Percentiles rank a stretch among this genome's conserved stretches.
Conservation (phyloP, 2,113 vertebrate genomes). For the Sialia sialis region DNA sequence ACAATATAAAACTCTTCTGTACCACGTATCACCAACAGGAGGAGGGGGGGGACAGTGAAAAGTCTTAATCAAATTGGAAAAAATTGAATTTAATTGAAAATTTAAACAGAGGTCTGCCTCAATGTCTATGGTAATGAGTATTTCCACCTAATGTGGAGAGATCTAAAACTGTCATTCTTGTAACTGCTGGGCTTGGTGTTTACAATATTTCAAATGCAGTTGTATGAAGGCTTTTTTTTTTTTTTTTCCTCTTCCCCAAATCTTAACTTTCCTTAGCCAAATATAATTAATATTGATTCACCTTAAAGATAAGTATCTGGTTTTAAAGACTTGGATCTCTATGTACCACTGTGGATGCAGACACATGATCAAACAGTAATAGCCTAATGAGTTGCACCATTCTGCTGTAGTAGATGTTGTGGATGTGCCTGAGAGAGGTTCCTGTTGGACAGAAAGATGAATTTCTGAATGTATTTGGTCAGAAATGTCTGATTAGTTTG, state of each 20-base stretch:
- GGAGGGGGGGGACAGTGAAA: accelerated
- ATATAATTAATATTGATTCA: background rate
- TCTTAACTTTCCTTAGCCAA: background rate
- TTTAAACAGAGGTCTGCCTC: background rate
- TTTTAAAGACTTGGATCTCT: background rate
- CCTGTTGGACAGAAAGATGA: background rate
- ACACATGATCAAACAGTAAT: accelerated
- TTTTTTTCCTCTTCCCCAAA: accelerated
- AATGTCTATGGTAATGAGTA: background rate
- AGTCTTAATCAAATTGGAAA: background rate
- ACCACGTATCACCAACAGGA: accelerated
- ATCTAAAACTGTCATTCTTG: background rate
- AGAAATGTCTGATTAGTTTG: background rate
- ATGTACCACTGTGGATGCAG: background rate
- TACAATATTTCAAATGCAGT: background rate
- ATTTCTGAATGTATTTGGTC: background rate
- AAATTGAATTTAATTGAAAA: background rate
- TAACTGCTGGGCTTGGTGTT: background rate
- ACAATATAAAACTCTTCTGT: background rate
- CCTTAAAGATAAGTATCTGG: background rate
- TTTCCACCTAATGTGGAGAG: background rate
- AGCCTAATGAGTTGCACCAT: background rate
- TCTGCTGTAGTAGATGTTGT: background rate
- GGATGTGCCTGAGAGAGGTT: background rate
- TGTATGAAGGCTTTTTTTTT: background rate